phyloP scores from a whole-genome alignment of 2,888 invertebrate genomes.

The Sarcophaga caerulescens region DNA sequence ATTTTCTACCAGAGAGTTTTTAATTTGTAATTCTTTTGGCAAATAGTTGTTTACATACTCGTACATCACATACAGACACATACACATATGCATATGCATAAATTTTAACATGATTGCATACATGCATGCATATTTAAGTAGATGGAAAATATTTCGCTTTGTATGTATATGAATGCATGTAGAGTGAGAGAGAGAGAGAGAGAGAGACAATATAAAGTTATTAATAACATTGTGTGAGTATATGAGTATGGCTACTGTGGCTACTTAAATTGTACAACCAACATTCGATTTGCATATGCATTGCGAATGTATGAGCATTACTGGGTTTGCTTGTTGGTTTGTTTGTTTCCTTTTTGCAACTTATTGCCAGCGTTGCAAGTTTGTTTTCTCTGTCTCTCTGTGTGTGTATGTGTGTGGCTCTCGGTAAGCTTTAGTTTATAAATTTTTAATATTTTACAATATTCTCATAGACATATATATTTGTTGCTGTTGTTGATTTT shows the following conservation, averaged over 20 bases:
- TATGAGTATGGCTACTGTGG: conserved; percentile 1
- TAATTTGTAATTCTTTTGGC: conserved; percentile 12
- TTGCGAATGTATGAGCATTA: too few species aligned
- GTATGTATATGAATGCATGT: too few species aligned
- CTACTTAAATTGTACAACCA: background rate
- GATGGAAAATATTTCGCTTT: too few species aligned
- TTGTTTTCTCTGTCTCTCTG: background rate
- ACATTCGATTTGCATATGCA: too few species aligned
- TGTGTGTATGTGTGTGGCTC: background rate
- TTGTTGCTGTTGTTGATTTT: conserved; percentile 8
- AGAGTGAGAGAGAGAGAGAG: too few species aligned
- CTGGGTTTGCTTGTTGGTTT: background rate
- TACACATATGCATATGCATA: background rate
- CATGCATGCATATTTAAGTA: too few species aligned
- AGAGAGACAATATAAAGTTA: background rate
- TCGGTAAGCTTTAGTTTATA: conserved; percentile 6
- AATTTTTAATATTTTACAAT: conserved; percentile 6
- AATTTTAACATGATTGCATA: too few species aligned
- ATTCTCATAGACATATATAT: too few species aligned
- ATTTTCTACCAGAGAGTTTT: conserved; percentile 1
- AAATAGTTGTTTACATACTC: background rate
- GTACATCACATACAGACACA: background rate
- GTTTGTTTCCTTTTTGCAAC: conserved; percentile 8
- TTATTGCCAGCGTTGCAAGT: conserved; percentile 34
- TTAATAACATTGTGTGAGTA: conserved; percentile 1